These are phyloP conservation scores for Eupithecia subumbrata DNA, from an alignment of 2,888 invertebrate species.

Conservation along the genomic window DNA sequence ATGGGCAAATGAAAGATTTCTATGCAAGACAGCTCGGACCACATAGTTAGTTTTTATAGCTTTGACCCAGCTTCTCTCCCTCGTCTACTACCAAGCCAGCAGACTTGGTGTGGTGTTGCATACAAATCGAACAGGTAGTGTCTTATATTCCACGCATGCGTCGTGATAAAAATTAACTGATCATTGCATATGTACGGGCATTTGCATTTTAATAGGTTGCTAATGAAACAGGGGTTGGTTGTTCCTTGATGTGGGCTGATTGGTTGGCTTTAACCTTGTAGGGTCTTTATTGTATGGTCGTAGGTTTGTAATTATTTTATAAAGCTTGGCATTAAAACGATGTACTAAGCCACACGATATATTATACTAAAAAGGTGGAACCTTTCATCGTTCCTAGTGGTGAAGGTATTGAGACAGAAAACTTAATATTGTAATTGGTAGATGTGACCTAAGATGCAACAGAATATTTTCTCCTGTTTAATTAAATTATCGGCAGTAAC, in stretches of 20 bases:
- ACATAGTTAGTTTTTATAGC: not conserved
- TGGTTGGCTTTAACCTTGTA: conserved; percentile 14
- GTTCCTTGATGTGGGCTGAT: conserved; percentile 17
- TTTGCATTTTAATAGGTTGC: conserved; percentile 42
- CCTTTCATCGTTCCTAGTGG: not conserved
- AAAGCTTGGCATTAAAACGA: not conserved
- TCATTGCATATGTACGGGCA: conserved; percentile 44
- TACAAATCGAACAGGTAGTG: conserved; percentile 63
- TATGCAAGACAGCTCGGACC: not conserved
- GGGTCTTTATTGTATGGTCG: not conserved
- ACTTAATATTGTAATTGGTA: not conserved
- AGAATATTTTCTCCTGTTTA: too few species aligned
- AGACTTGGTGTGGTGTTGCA: conserved; percentile 60
- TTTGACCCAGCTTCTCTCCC: conserved; percentile 16
- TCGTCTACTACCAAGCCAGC: conserved; percentile 48
- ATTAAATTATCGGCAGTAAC: too few species aligned
- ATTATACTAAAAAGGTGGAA: not conserved
- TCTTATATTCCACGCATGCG: conserved; percentile 52
- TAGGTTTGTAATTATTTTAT: not conserved
- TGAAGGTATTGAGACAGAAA: not conserved
- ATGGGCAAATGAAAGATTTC: not conserved
- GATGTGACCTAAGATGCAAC: too few species aligned
- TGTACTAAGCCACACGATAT: not conserved
- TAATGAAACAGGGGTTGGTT: conserved; percentile 28
- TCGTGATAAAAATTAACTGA: conserved; percentile 57